Evolutionary conservation across 1,140 invertebrate species (phyloP).

Genomic region (Stenopsyche tienmushanensis): DNA sequence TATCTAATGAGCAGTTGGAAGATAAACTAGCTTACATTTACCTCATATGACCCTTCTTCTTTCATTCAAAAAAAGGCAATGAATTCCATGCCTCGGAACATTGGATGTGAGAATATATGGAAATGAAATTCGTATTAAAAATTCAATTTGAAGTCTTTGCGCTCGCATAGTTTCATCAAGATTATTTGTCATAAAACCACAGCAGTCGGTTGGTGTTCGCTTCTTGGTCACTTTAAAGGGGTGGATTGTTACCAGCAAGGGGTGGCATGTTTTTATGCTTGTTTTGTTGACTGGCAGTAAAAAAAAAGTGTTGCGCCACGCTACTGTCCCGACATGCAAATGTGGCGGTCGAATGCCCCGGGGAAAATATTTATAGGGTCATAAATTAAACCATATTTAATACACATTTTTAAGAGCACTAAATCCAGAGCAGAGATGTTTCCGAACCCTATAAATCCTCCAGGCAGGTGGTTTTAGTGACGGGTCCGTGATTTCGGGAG

Average conservation of each 20-base stretch:
- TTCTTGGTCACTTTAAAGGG: neutral
- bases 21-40: no score
- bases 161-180: neutral
- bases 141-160: neutral
- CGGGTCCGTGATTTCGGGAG: no score
- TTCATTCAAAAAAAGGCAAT: no score
- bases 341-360: neutral
- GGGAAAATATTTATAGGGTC: slow-evolving; percentile 8
- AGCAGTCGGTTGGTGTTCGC: neutral
- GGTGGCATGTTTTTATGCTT: slow-evolving; percentile 21
- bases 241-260: neutral
- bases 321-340: slow-evolving; percentile 19
- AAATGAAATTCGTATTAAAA: no score
- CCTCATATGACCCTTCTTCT: no score
- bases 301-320: slow-evolving; percentile 16
- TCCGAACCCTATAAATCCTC: neutral
- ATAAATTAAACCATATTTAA: slow-evolving; percentile 8
- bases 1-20: no score
- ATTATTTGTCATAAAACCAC: slow-evolving; percentile 3
- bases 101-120: no score
- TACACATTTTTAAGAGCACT: neutral
- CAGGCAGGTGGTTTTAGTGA: no score
- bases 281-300: slow-evolving; percentile 1
- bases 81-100: no score
- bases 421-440: neutral